Base-by-base conservation (phyloP, 1,140 invertebrate genomes). In the Scaptomyza pallida region DNA sequence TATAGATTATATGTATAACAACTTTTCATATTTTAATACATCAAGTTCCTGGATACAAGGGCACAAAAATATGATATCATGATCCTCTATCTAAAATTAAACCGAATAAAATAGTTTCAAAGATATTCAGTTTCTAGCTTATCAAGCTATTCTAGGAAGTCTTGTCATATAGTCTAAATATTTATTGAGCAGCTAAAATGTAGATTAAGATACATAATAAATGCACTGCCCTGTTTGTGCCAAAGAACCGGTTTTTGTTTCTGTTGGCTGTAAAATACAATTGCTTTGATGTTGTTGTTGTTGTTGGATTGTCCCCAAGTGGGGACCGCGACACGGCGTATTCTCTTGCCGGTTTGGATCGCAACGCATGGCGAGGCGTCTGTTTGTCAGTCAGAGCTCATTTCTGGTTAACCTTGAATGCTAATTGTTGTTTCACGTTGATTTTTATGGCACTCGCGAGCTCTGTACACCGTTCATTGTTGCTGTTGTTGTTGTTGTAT, bases 401-500 rank as follows among this genome's bases (percentile, higher is more conserved):
- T 88, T 86, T 82, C 82, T 88, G 82, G 82, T 86, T 86, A 88
- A 88, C 82, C 82, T 86, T 86, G 82, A 86, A 88, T 88, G 61
- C 78, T 86, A 88, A 86, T 86, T 86, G 82, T 78, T 78, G 82
- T 82, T 86, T 86, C 78, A 86, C 75, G 78, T 86, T 73, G 81
- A 80, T 86, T 83, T 83, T 76, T 70, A 83, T 73, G 80, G 67
- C 75, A 72, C 80, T 85, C 59, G 79, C 61, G 71, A 52, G 64
- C 63, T 62, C 54, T 50, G 21, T 59, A 64, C 59, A 44, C 41
- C 15, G 30, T 33, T 15, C 30, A 16, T 19, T 45, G 59, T 51
- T 43, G 41, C 45, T 55, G 26, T 43, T 52, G 15, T 10, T 59
- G 37, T 37, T 59, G 71, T 65, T 51, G 48, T 35, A 63, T 50